Conservation (phyloP, 2,888 invertebrate species). For the Philereme vetulata region DNA sequence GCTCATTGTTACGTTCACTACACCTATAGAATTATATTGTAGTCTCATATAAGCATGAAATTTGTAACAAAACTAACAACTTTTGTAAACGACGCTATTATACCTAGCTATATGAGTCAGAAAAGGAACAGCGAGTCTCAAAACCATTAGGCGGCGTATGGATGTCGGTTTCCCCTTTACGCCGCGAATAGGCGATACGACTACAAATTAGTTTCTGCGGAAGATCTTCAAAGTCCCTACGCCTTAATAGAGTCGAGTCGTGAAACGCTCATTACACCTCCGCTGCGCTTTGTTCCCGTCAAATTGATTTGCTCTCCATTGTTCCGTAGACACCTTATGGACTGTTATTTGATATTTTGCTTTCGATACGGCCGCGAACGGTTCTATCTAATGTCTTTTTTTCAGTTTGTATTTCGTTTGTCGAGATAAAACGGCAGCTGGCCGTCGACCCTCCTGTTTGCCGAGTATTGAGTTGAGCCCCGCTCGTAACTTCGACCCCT, state of each 20-base stretch:
- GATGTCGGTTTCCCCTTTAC: slow-evolving; percentile 63
- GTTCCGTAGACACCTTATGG: slow-evolving; percentile 50
- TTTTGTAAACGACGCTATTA: slow-evolving; percentile 44
- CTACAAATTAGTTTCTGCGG: slow-evolving; percentile 70
- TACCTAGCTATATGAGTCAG: slow-evolving; percentile 36
- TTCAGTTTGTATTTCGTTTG: slow-evolving; percentile 55
- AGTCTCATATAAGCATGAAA: no score
- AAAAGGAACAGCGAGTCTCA: slow-evolving; percentile 48
- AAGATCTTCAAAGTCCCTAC: slow-evolving; percentile 60
- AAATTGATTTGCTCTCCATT: slow-evolving; percentile 76
- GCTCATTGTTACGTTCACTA: no score
- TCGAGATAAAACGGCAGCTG: slow-evolving; percentile 73
- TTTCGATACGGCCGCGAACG: slow-evolving; percentile 50
- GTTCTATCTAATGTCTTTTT: slow-evolving; percentile 49
- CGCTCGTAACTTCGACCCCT: slow-evolving; percentile 61
- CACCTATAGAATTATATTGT: no score
- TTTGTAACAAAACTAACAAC: slow-evolving; percentile 23
- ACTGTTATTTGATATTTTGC: slow-evolving; percentile 48
- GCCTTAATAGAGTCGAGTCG: slow-evolving; percentile 59
- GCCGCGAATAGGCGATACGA: slow-evolving; percentile 52
- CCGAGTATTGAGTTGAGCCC: slow-evolving; percentile 48
- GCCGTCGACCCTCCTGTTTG: slow-evolving; percentile 62
- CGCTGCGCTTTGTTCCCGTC: slow-evolving; percentile 61
- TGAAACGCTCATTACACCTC: slow-evolving; percentile 56
- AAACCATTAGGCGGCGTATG: slow-evolving; percentile 63